Evolutionary conservation across 2,888 invertebrate species (phyloP), one percentile per base, ranked within the genome.

Genomic region (Rhynchonema sp.): DNA sequence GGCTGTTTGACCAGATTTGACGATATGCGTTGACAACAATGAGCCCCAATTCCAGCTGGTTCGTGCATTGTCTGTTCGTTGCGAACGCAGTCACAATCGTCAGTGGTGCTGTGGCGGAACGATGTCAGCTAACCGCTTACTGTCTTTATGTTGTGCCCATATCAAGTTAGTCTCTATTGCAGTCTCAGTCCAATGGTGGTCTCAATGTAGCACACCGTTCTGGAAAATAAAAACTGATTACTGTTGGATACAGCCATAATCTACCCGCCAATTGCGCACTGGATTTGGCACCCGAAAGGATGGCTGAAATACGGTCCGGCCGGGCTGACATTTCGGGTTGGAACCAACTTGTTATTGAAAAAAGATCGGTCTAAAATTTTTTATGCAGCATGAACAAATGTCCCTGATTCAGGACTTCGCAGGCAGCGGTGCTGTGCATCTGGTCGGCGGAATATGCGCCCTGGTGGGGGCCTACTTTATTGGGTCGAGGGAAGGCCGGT

Each of bases 211-310:
- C n/a, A n/a, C n/a, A n/a, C n/a, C n/a, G n/a, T n/a, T n/a, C n/a
- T n/a, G n/a, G n/a, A n/a, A n/a, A n/a, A n/a, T n/a, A 77, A 75
- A 25, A 69, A 77, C 57, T 69, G 77, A 1, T 78, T 78, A 6
- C 6, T 38, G 17, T 38, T 38, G 9, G 6, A 38, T 38, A 17
- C 38, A 38, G 38, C 38, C 9, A 17, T 38, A 13, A 6, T 38
- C 6, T 38, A 38, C 65, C 78, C 78, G 0, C 70, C 77, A 1
- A 74, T 74, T 1, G 70, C 74, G 1, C 77, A 77, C 63, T 78
- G 78, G 78, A 74, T 72, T 0, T 78, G 78, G 78, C 63, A 72
- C 2, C 63, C 63, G 1, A 70, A 71, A 29, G 78, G 78, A 0
- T 77, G 77, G 76, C 68, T 78, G 28, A 6, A 17, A 38, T 13